phyloP scores from a whole-genome alignment of 2,888 invertebrate genomes.

The Suillia variegata region DNA sequence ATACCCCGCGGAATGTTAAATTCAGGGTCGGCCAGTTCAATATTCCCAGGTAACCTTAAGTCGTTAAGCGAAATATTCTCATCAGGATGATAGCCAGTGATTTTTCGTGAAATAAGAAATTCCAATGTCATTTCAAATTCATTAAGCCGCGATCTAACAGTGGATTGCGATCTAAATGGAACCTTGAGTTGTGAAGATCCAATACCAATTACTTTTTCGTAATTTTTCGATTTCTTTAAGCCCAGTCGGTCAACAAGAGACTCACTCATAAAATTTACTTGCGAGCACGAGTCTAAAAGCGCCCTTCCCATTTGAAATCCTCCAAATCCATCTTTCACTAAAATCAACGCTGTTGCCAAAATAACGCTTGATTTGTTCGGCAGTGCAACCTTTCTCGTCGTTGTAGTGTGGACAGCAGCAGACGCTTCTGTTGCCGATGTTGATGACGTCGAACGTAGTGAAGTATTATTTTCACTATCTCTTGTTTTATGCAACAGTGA shows the following conservation, averaged over 20 bases:
- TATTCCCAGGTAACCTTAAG: too few relatives aligned
- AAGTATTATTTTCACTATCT: not conserved
- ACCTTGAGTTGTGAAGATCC: not conserved
- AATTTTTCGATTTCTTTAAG: not conserved
- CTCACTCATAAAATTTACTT: constrained; percentile 1
- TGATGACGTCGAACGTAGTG: not conserved
- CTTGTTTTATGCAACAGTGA: not conserved
- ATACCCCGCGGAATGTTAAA: too few relatives aligned
- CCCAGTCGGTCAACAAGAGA: not conserved
- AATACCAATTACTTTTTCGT: not conserved
- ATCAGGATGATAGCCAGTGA: too few relatives aligned
- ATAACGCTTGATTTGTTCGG: not conserved
- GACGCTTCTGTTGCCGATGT: not conserved
- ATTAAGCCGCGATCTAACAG: too few relatives aligned
- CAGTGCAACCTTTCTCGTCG: not conserved
- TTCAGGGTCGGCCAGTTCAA: too few relatives aligned
- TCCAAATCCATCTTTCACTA: not conserved
- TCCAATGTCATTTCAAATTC: too few relatives aligned
- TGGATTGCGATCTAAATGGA: too few relatives aligned
- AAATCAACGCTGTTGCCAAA: not conserved
- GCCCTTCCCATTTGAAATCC: not conserved
- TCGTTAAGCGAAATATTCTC: too few relatives aligned
- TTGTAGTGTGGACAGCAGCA: not conserved
- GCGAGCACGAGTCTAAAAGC: not conserved
- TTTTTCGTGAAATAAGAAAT: too few relatives aligned